A percentile compares a stretch with the other conserved stretches of the same genome.
Evolutionary conservation across 2,797 vertebrate genomes (phyloP).

Genomic region (Meda fulgida): DNA sequence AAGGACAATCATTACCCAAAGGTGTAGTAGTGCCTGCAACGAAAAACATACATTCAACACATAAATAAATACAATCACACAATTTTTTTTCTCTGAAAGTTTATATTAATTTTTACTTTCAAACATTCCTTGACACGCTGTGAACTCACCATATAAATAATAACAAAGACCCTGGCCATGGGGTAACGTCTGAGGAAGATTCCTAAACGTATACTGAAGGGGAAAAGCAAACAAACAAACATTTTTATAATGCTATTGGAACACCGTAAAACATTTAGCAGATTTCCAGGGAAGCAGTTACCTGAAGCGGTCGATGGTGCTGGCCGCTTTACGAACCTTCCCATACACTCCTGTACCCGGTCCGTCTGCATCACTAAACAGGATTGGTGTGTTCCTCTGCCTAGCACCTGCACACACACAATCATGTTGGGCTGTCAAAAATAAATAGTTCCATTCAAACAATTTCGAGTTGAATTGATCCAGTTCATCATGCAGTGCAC

Average conservation of each 20-base stretch:
- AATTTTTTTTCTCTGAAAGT: not conserved
- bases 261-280: not conserved
- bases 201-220: constrained; percentile 90
- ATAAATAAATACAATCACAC: not conserved
- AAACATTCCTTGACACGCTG: not conserved
- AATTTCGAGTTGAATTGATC: not conserved
- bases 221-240: not conserved
- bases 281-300: constrained; percentile 60
- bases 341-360: constrained; percentile 87
- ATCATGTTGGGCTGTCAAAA: not conserved
- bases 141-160: constrained; percentile 94
- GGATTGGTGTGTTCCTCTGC: constrained; percentile 88
- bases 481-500: constrained; percentile 15
- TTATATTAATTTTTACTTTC: not conserved
- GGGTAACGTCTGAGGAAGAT: constrained; percentile 97
- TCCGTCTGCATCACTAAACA: constrained; percentile 86
- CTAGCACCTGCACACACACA: constrained; percentile 79
- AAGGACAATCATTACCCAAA: constrained; percentile 99
- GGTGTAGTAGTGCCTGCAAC: constrained; percentile 89
- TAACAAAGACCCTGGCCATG: constrained; percentile 92
- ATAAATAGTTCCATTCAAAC: not conserved
- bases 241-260: not conserved
- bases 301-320: constrained; percentile 96
- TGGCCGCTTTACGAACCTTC: constrained; percentile 93
- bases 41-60: constrained; percentile 48